A percentile compares a stretch with the other conserved stretches of the same genome.
phyloP scores from a whole-genome alignment of 35 echinoderm and acorn worm genomes.

The Hemicentrotus pulcherrimus region DNA sequence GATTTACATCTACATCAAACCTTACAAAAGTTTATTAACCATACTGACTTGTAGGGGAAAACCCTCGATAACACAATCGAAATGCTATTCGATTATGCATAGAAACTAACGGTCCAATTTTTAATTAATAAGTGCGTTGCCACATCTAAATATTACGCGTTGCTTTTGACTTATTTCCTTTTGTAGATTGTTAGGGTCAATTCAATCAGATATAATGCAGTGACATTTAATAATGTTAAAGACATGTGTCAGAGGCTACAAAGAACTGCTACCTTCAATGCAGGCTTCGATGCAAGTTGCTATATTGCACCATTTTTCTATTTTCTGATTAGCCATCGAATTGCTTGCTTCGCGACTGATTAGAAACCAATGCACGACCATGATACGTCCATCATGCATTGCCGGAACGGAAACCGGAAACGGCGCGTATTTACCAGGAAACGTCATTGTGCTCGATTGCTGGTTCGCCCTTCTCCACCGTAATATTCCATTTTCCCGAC shows the following conservation, averaged over 20 bases:
- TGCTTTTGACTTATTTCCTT: not conserved
- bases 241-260: not conserved
- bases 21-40: not conserved
- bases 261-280: not conserved
- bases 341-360: not conserved
- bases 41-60: not conserved
- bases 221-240: not conserved
- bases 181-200: not conserved
- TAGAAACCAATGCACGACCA: not conserved
- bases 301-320: not conserved
- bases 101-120: not conserved
- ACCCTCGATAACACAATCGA: not conserved
- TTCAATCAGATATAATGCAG: not conserved
- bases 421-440: conserved; percentile 21
- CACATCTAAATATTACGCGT: not conserved
- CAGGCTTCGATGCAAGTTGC: not conserved
- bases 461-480: conserved; percentile 8
- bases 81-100: not conserved
- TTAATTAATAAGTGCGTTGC: not conserved
- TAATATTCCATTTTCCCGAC: not conserved
- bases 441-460: conserved; percentile 25
- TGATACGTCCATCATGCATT: conserved; percentile 32
- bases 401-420: conserved; percentile 24
- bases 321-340: not conserved
- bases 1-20: not conserved